Evolutionary conservation across 2,888 invertebrate genomes (phyloP).

Genomic region (Cataglyphis cursor): DNA sequence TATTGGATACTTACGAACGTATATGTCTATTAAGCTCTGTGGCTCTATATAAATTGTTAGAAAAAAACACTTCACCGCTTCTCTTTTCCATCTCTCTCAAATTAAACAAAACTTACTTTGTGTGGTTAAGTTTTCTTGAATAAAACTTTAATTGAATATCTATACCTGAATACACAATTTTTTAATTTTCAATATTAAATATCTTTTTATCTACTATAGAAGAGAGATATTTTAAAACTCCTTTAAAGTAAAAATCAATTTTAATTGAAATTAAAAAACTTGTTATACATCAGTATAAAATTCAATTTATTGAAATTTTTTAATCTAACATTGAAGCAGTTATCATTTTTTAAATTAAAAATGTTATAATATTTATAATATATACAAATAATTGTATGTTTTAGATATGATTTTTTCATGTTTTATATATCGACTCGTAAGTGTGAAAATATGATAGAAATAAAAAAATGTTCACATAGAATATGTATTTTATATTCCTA

Average conservation of each 20-base stretch:
- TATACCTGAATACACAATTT: neutral
- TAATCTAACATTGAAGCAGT: neutral
- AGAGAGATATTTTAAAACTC: neutral
- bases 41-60: neutral
- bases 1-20: constrained; percentile 19
- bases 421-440: neutral
- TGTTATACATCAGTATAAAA: neutral
- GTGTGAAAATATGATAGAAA: neutral
- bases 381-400: neutral
- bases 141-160: constrained; percentile 26
- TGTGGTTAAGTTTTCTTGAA: neutral
- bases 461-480: neutral
- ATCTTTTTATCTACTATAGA: neutral
- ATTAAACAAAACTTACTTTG: neutral
- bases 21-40: neutral
- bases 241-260: neutral
- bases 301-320: constrained; percentile 19
- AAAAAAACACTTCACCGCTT: neutral
- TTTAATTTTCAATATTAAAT: constrained; percentile 36
- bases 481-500: constrained; percentile 12
- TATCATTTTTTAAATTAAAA: neutral
- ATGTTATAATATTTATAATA: neutral
- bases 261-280: constrained; percentile 6
- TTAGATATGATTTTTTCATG: neutral
- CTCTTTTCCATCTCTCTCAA: neutral